Evolutionary conservation across 2,797 vertebrate species (phyloP).

Genomic region (Labeo calbasu): DNA sequence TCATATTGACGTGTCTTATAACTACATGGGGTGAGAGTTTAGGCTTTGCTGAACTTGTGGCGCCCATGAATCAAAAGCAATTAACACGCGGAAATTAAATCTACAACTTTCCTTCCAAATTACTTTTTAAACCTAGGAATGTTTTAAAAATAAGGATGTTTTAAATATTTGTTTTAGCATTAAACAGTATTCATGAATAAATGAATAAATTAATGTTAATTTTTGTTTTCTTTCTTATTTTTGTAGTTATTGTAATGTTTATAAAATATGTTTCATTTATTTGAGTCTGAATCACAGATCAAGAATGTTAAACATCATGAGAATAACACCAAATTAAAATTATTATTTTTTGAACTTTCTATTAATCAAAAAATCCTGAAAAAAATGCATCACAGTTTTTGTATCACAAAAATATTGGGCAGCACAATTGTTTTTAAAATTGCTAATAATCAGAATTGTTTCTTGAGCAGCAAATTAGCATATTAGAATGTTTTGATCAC

Average conservation of each 20-base stretch:
- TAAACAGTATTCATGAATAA: too few relatives aligned
- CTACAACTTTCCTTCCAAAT: constrained; percentile 13
- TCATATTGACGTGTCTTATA: constrained; percentile 36
- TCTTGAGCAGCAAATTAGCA: not conserved
- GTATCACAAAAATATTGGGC: not conserved
- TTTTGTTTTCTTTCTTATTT: too few relatives aligned
- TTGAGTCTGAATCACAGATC: too few relatives aligned
- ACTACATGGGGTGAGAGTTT: constrained; percentile 36
- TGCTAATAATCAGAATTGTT: not conserved
- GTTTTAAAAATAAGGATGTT: not conserved
- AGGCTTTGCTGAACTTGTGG: constrained; percentile 39
- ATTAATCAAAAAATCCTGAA: too few relatives aligned
- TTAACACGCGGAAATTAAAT: constrained; percentile 12
- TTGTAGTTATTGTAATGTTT: too few relatives aligned
- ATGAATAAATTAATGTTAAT: too few relatives aligned
- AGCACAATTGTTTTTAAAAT: not conserved
- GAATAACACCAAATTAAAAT: too few relatives aligned
- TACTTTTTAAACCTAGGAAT: not conserved
- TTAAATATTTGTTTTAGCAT: not conserved
- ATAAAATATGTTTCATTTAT: too few relatives aligned
- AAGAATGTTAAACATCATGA: not conserved
- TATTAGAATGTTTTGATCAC: not conserved
- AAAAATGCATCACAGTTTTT: too few relatives aligned
- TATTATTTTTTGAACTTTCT: too few relatives aligned
- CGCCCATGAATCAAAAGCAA: constrained; percentile 27